Conservation (phyloP, 2,888 invertebrate genomes). For the Brenthis ino region DNA sequence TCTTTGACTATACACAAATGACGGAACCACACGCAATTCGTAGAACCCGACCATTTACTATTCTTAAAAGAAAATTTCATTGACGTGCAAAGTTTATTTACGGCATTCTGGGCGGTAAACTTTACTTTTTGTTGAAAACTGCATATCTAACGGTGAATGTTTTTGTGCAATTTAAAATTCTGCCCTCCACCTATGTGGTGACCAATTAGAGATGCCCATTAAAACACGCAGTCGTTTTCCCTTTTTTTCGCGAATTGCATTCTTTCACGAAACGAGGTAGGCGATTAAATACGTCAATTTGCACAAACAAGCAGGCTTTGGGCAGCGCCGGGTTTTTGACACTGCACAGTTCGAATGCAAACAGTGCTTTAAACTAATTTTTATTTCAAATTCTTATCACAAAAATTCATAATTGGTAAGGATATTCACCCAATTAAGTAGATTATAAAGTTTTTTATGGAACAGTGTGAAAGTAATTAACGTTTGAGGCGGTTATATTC, state of each 20-base stretch:
- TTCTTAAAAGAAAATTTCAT: conserved; percentile 16
- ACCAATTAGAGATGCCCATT: conserved; percentile 77
- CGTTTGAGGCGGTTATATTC: background rate
- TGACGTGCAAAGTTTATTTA: conserved; percentile 25
- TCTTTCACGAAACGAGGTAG: conserved; percentile 72
- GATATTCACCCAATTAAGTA: too few species aligned
- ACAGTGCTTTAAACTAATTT: conserved; percentile 16
- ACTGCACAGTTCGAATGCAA: conserved; percentile 20
- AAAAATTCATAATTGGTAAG: too few species aligned
- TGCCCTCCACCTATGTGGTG: conserved; percentile 49
- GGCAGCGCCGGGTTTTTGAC: conserved; percentile 23
- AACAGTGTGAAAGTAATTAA: background rate
- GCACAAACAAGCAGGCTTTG: conserved; percentile 46
- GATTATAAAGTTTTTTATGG: too few species aligned
- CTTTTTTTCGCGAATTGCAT: conserved; percentile 64
- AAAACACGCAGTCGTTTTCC: conserved; percentile 57
- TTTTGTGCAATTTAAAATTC: conserved; percentile 29
- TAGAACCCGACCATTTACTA: conserved; percentile 25
- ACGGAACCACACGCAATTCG: conserved; percentile 38
- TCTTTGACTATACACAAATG: conserved; percentile 38
- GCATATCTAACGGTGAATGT: conserved; percentile 26
- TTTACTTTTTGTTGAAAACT: conserved; percentile 11
- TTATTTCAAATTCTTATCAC: conserved; percentile 2
- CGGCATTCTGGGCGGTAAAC: conserved; percentile 3
- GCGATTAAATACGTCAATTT: conserved; percentile 71